These are phyloP conservation scores for Gavia stellata DNA, from an alignment of 2,113 vertebrate species.

Conservation along the genomic window DNA sequence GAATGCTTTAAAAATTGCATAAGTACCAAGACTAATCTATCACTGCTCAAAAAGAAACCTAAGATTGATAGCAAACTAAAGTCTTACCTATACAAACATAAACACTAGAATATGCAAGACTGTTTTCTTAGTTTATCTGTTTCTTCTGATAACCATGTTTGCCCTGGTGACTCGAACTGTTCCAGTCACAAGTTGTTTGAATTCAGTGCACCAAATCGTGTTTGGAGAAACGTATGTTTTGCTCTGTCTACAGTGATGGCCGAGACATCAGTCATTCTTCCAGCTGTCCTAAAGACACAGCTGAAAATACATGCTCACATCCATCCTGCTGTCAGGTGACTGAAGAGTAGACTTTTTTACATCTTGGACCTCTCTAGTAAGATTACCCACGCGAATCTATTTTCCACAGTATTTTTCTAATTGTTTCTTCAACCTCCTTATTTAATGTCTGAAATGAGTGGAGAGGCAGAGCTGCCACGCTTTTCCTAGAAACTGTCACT, in stretches of 20 bases:
- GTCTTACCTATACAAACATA: background rate
- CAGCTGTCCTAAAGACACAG: background rate
- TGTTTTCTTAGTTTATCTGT: conserved; percentile 7
- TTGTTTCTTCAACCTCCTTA: background rate
- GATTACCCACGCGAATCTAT: background rate
- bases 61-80: background rate
- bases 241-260: background rate
- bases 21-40: background rate
- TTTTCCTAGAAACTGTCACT: background rate
- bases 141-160: conserved; percentile 16
- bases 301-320: background rate
- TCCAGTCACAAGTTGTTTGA: background rate
- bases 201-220: background rate
- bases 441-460: background rate
- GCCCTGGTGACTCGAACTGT: background rate
- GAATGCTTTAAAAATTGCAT: background rate
- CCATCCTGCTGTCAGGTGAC: background rate
- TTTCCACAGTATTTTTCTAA: background rate
- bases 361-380: background rate
- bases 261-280: background rate
- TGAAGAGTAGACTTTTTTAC: background rate
- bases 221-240: background rate
- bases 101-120: background rate
- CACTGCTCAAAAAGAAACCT: background rate
- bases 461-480: background rate